Evolutionary conservation across 2,797 vertebrate species (phyloP).

Genomic region (Austrolebias charrua): DNA sequence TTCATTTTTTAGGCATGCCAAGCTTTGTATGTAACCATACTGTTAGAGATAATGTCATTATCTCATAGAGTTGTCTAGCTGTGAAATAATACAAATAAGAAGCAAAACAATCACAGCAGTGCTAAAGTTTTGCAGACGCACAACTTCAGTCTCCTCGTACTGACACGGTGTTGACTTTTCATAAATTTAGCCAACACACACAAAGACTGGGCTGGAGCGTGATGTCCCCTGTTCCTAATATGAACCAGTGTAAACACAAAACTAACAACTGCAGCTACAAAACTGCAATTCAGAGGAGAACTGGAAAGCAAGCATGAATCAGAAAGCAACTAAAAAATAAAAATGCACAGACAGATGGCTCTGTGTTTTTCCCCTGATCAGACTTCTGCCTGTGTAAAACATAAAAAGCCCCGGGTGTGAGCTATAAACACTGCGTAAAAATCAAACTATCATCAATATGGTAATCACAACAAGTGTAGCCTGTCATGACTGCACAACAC

Average conservation of each 20-base stretch:
- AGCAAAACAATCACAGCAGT: constrained; percentile 27
- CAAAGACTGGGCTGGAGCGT: constrained; percentile 19
- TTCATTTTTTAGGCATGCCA: not conserved
- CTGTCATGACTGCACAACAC: constrained; percentile 39
- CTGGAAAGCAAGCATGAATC: not conserved
- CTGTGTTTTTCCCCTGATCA: constrained; percentile 53
- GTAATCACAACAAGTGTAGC: constrained; percentile 63
- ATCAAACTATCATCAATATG: constrained; percentile 55
- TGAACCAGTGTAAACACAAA: constrained; percentile 51
- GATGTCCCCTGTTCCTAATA: constrained; percentile 43
- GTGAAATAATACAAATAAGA: constrained; percentile 31
- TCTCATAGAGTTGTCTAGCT: constrained; percentile 5
- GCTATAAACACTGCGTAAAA: constrained; percentile 67
- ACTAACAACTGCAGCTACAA: constrained; percentile 32
- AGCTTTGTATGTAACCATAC: constrained; percentile 22
- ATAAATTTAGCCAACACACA: constrained; percentile 19
- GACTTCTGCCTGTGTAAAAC: constrained; percentile 54
- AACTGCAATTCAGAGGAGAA: constrained; percentile 21
- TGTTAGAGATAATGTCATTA: constrained; percentile 43
- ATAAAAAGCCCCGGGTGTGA: constrained; percentile 62
- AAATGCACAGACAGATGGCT: constrained; percentile 57
- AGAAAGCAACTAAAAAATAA: constrained; percentile 1
- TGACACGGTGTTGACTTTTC: constrained; percentile 45
- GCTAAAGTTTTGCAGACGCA: constrained; percentile 18
- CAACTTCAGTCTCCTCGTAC: constrained; percentile 24